These are phyloP conservation scores for Calameuta idolon DNA, from an alignment of 2,888 invertebrate genomes.

Conservation along the genomic window DNA sequence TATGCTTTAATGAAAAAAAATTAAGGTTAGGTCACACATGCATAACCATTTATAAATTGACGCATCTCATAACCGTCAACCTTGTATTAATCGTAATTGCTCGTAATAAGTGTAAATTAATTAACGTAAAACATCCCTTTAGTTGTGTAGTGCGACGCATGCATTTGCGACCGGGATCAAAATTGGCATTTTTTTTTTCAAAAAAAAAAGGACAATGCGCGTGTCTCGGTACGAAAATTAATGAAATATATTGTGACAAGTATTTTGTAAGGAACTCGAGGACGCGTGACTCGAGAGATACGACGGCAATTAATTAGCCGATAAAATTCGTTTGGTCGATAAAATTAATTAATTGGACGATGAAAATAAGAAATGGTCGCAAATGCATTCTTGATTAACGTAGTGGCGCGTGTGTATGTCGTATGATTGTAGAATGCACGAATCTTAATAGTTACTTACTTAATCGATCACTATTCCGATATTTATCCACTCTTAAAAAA, in stretches of 20 bases:
- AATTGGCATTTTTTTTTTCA: not conserved
- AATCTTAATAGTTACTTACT: conserved; percentile 43
- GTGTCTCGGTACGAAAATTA: not conserved
- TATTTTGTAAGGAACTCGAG: not conserved
- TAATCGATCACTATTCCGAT: conserved; percentile 26
- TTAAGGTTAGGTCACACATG: conserved; percentile 14
- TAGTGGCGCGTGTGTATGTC: conserved; percentile 34
- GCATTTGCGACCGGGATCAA: conserved; percentile 33
- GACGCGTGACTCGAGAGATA: not conserved
- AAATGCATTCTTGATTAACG: conserved; percentile 23
- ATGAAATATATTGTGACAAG: not conserved
- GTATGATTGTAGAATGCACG: conserved; percentile 43
- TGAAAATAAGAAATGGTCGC: conserved; percentile 5
- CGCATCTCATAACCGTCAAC: conserved; percentile 34
- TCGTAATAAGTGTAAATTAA: conserved; percentile 29
- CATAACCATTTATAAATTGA: conserved; percentile 17
- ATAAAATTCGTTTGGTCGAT: not conserved
- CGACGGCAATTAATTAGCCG: not conserved
- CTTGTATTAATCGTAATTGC: conserved; percentile 36
- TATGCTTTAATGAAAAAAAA: conserved; percentile 27
- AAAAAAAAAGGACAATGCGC: not conserved
- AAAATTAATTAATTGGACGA: not conserved
- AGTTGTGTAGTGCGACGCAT: conserved; percentile 36
- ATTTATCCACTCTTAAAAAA: not conserved
- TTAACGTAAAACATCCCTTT: conserved; percentile 35